Evolutionary conservation across 2,888 invertebrate species (phyloP), one percentile per base, ranked within the genome.

Genomic region (Rhagonycha fulva): DNA sequence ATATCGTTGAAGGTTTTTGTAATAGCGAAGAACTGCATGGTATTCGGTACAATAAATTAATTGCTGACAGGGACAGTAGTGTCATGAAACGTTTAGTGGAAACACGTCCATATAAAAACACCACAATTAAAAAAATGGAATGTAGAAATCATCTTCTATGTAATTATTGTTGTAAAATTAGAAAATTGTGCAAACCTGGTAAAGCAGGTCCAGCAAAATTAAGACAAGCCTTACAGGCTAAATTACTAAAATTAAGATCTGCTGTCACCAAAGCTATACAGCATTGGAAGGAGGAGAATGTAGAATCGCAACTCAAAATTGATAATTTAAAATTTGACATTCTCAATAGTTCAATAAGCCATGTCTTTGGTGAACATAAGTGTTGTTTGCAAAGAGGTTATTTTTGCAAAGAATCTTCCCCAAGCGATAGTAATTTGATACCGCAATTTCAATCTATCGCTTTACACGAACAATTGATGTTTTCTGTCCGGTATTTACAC

Each of bases 11-110:
- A 74, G 79, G 80, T n/a, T 81, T 81, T 69, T 30, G 69, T 11
- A 68, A 32, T n/a, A 78, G 75, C 67, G 14, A 75, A 7, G 72
- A 72, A 61, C 76, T 76, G 76, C 74, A 80, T 70, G 77, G 78
- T 14, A 7, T 77, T 12, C 72, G 61, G 47, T 80, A 80, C 63
- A 68, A 32, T 12, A 70, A 74, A 71, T 32, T 81, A 14, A 76
- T 80, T 69, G 79, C 70, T 11, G 80, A 81, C 71, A 79, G 79
- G 9, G 81, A 81, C 19, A 77, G 77, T 26, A 73, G 71, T 61
- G 72, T 72, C 12, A 71, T 77, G 14, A 70, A 30, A 26, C 78
- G 75, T 62, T 68, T 77, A 23, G 11, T 75, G 14, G 67, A 77
- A 28, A 19, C 30, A n/a, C 63, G 32, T n/a, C 78, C 74, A 0